Percentiles rank a stretch among this genome's conserved stretches.
phyloP scores from a whole-genome alignment of 2,797 vertebrate species.

The Lepus townsendii region DNA sequence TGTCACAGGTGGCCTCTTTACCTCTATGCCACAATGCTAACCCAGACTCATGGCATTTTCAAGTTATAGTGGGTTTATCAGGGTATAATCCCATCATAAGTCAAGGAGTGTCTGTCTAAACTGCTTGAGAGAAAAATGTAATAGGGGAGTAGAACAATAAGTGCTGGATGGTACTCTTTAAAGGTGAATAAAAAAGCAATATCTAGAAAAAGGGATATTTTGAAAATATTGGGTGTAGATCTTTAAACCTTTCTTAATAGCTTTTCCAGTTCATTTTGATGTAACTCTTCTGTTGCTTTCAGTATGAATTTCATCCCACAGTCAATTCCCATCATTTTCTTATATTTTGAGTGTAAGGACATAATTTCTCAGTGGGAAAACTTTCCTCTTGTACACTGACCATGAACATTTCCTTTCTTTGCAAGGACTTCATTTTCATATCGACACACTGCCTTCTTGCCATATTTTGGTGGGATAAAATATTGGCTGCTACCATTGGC shows the following conservation, averaged over 20 bases:
- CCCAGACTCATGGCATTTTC: not conserved
- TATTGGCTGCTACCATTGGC: not conserved
- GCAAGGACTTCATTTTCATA: conserved; percentile 20
- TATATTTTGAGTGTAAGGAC: not conserved
- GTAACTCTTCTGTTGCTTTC: not conserved
- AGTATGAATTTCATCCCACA: not conserved
- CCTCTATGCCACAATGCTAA: too few species aligned
- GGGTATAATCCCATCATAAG: not conserved
- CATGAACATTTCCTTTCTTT: not conserved
- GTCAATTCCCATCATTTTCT: not conserved
- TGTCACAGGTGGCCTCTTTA: too few species aligned
- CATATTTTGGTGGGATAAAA: not conserved
- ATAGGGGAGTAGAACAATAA: not conserved
- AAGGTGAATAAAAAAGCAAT: not conserved
- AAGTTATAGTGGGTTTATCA: not conserved
- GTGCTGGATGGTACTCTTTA: not conserved
- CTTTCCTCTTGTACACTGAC: not conserved
- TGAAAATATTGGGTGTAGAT: not conserved
- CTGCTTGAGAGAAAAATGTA: not conserved
- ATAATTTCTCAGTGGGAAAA: not conserved
- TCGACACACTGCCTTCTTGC: not conserved
- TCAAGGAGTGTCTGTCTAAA: not conserved
- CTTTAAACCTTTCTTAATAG: not conserved
- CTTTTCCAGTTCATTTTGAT: not conserved
- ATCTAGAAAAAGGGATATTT: conserved; percentile 7